Base-by-base conservation (phyloP, 2,113 vertebrate species). In the Datnioides undecimradiatus region DNA sequence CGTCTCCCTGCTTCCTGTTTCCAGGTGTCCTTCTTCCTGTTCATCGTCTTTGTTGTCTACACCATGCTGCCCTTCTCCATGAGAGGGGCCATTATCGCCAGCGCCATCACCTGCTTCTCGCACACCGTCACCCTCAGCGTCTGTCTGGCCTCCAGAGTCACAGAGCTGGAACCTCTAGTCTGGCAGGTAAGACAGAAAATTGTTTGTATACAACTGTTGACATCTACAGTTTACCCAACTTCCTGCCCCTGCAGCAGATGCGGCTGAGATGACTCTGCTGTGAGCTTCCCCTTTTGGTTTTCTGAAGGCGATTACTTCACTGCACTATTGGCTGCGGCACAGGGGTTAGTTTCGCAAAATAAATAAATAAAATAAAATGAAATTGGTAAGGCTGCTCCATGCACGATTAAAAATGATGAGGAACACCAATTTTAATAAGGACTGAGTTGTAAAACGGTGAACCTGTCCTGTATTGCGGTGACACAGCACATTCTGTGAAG, bases 1-100 rank as follows among this genome's bases (percentile, higher is more conserved):
- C 40, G 3, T 66, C 8, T 21, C 58, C 13, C 43, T 43, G 12
- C 69, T 60, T 59, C 29, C 31, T n/a, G 1, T 82, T 63, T 29
- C 6, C 92, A 99, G 98, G 98, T 99, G 4, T 99, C 98, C 0
- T 99, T 99, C 94, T 99, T 99, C 93, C 94, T 99, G 77, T 99
- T 99, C 93, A 99, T 99, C 73, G 95, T 99, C 88, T 99, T 99
- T 62, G 97, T 99, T 79, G 97, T 97, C n/a, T 99, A 99, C 94
- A 99, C 98, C 90, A 99, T 99, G 98, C 95, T 99, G 88, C 97
- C 98, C 62, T 99, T 99, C 96, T 97, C 96, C 92, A 99, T 99
- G 98, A 92, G 96, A 73, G 96, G 96, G 0, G 97, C 98, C 74
- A 90, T 99, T 79, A 95, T 99, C 0, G 97, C 98, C 93, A 98